Base-by-base conservation (phyloP, 1,140 invertebrate species). In the Coptotermes formosanus region DNA sequence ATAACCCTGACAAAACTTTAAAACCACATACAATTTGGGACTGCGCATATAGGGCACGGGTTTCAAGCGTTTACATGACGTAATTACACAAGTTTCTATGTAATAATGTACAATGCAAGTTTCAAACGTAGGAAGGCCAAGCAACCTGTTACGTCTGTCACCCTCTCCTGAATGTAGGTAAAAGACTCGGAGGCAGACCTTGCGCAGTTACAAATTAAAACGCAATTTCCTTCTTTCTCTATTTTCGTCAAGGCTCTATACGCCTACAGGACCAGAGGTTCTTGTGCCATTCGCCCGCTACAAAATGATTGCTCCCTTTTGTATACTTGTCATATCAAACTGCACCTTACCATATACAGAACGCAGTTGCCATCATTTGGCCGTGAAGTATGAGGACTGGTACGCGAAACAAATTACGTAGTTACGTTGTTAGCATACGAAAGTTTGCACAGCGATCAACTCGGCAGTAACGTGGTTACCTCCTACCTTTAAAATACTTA, bases 221-320 rank as follows among this genome's bases (percentile, higher is more conserved):
- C 64, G 64, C 64, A 75, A 75, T 75, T 75, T 75, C 64, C n/a
- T 75, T 75, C 64, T 25, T 75, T 75, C 64, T 30, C 64, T 75
- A 75, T 75, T 75, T 75, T 75, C 64, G 64, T 75, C 64, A 75
- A 75, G 64, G 64, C 64, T 30, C 25, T 75, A 2, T 30, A 3
- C n/a, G 64, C 64, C 64, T 30, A 75, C 64, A 75, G 64, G 30
- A 75, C 30, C 25, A 75, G 64, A 75, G 2, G 64, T 30, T 75
- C 19, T 64, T 12, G 25, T 75, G n/a, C 64, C 64, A 75, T 0
- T 30, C 64, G 25, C 64, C 64, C n/a, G 64, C 25, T 30, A 75
- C 25, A 25, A 25, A 16, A 75, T 30, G 30, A 75, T 75, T 75
- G 64, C 25, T 30, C 64, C n/a, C n/a, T 7, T 75, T 25, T 14